Conservation (phyloP, 2,113 vertebrate genomes). For the Pholis gunnellus region DNA sequence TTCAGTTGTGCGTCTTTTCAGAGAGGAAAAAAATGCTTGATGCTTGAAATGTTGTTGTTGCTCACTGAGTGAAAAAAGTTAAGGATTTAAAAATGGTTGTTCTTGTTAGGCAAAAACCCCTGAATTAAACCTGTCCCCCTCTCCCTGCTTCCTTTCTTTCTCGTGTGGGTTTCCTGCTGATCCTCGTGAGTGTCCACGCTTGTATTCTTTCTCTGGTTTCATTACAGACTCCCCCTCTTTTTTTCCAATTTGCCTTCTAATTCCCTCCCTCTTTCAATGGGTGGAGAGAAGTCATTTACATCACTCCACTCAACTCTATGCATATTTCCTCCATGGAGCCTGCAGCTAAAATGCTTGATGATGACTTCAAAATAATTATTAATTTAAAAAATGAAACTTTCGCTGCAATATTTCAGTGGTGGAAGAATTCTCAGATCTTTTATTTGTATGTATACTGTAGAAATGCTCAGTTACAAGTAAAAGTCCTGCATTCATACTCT, state of each 20-base stretch:
- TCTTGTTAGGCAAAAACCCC: background rate
- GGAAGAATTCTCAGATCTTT: background rate
- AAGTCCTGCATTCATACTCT: background rate
- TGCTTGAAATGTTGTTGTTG: background rate
- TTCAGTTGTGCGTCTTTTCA: conserved; percentile 40
- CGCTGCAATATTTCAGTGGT: background rate
- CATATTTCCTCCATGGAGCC: background rate
- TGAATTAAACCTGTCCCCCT: background rate
- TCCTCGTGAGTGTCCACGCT: conserved; percentile 13
- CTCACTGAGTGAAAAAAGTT: background rate
- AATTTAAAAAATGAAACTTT: too few relatives aligned
- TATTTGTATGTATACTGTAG: too few relatives aligned
- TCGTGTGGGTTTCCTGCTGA: conserved; percentile 10
- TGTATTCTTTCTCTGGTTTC: conserved; percentile 50
- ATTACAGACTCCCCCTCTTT: conserved; percentile 41
- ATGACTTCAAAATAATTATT: rapidly evolving
- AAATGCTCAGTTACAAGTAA: background rate
- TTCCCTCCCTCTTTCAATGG: conserved; percentile 62
- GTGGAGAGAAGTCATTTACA: background rate
- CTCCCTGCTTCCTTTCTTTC: conserved; percentile 13
- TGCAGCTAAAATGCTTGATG: background rate
- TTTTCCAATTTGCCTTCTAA: conserved; percentile 66
- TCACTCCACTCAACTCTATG: background rate
- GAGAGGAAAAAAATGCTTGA: background rate
- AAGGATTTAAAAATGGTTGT: background rate